These are phyloP conservation scores for Uloborus plumipes DNA, from an alignment of 2,888 invertebrate species.

Conservation along the genomic window DNA sequence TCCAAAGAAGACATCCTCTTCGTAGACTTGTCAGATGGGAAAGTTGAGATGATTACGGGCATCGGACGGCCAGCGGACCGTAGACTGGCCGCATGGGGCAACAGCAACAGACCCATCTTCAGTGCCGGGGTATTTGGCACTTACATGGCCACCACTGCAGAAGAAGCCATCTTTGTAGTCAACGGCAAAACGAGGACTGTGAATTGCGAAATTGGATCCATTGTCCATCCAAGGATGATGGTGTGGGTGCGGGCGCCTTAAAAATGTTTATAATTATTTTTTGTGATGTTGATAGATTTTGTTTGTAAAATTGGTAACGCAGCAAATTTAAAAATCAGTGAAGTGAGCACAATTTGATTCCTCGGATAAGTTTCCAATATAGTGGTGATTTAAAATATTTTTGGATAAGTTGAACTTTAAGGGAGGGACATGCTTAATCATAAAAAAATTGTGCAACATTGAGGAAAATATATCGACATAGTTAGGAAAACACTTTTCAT, in stretches of 20 bases:
- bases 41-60: conserved; percentile 83
- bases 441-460: no score
- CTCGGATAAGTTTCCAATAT: no score
- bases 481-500: no score
- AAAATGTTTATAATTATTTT: background rate
- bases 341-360: no score
- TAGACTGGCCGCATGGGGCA: conserved; percentile 74
- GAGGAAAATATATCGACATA: no score
- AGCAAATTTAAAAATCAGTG: no score
- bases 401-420: no score
- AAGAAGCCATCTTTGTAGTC: conserved; percentile 80
- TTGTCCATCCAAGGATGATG: conserved; percentile 78
- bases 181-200: conserved; percentile 81
- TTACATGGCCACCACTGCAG: conserved; percentile 81
- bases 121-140: conserved; percentile 79
- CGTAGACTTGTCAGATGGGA: conserved; percentile 80
- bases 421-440: no score
- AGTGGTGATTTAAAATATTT: no score
- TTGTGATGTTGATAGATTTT: no score
- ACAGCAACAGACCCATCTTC: conserved; percentile 74
- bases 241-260: conserved; percentile 76
- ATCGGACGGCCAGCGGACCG: conserved; percentile 73
- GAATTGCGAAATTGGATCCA: conserved; percentile 82
- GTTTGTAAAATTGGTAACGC: no score
- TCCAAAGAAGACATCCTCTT: conserved; percentile 82